phyloP scores from a whole-genome alignment of 2,888 invertebrate species.

The Caenorhabditis plicata region DNA sequence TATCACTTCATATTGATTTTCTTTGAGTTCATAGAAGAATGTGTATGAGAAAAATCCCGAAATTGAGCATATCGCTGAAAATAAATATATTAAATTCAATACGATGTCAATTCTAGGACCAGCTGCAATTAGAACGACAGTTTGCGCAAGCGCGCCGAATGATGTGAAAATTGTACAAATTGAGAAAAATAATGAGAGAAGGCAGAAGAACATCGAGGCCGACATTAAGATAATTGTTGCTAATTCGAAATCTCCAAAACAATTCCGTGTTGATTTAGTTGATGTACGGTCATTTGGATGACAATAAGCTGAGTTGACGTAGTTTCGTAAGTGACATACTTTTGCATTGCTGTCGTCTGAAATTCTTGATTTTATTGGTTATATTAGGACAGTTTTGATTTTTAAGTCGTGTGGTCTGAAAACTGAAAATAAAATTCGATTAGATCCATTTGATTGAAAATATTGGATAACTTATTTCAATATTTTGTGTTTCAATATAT shows the following conservation, averaged over 20 bases:
- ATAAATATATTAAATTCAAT: conserved; percentile 3
- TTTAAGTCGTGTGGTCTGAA: too few species aligned
- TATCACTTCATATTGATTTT: conserved; percentile 42
- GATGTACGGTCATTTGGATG: background rate
- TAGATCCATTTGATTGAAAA: too few species aligned
- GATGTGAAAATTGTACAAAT: conserved; percentile 47
- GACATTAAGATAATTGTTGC: conserved; percentile 39
- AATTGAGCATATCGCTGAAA: conserved; percentile 36
- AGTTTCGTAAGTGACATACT: conserved; percentile 28
- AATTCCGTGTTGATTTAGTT: conserved; percentile 21
- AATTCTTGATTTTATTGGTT: background rate
- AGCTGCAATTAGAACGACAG: conserved; percentile 36
- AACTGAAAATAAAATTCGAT: too few species aligned
- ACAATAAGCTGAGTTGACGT: conserved; percentile 23
- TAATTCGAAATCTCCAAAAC: conserved; percentile 47
- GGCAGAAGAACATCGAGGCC: conserved; percentile 22
- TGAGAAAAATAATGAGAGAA: conserved; percentile 38
- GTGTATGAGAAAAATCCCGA: conserved; percentile 47
- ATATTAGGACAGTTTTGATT: background rate
- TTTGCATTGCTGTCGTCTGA: conserved; percentile 30
- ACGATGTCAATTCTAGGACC: conserved; percentile 14
- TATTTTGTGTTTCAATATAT: too few species aligned
- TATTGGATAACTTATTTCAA: background rate
- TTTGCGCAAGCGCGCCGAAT: conserved; percentile 46
- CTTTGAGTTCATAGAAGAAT: conserved; percentile 46